Evolutionary conservation across 2,888 invertebrate genomes (phyloP).

Genomic region (Cantharis flavilabris): DNA sequence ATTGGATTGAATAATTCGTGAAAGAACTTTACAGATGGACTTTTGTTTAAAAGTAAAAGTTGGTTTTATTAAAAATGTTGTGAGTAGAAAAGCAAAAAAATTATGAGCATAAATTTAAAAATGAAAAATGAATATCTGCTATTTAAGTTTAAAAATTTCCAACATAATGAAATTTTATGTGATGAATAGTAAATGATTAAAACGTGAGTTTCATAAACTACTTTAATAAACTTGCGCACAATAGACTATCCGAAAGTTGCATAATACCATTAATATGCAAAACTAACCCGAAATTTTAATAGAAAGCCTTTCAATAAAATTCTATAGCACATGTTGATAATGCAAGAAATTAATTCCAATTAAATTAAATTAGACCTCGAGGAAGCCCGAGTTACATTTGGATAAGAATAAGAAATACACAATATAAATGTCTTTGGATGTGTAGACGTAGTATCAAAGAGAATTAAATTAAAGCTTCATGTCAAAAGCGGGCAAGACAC

Average conservation of each 20-base stretch:
- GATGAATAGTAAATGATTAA: constrained; percentile 1
- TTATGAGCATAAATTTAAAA: background rate
- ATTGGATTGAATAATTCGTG: background rate
- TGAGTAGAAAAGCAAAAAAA: background rate
- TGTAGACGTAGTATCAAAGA: background rate
- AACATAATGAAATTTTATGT: background rate
- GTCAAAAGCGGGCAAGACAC: background rate
- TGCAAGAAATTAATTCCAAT: background rate
- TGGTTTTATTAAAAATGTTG: background rate
- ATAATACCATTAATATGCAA: constrained; percentile 3
- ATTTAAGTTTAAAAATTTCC: background rate
- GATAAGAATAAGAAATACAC: background rate
- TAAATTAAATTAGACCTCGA: background rate
- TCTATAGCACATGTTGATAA: background rate
- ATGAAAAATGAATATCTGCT: background rate
- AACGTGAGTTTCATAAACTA: background rate
- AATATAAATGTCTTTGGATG: background rate
- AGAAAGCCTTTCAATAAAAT: background rate
- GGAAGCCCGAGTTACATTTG: background rate
- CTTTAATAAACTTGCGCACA: background rate
- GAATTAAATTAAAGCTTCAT: background rate
- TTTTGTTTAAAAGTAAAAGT: background rate
- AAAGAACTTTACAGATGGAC: background rate
- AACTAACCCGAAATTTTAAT: background rate
- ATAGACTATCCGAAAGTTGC: background rate